Evolutionary conservation across 2,113 vertebrate species (phyloP).

Genomic region (Menidia beryllina): DNA sequence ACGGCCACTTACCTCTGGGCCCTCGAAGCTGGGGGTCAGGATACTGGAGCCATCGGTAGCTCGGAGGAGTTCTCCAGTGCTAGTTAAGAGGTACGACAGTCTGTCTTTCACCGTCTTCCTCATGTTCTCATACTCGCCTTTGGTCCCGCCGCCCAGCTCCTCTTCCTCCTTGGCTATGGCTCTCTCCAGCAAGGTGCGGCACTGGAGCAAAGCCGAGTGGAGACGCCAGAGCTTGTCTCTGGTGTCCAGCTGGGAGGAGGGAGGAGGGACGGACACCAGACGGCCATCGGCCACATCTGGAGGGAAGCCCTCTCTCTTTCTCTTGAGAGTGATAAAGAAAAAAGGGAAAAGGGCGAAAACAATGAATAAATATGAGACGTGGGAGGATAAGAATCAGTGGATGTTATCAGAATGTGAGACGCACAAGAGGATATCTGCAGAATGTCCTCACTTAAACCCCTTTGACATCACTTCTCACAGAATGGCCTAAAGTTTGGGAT

Average conservation of each 20-base stretch:
- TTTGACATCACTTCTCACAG: constrained; percentile 8
- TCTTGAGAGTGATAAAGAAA: constrained; percentile 56
- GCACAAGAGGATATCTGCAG: constrained; percentile 13
- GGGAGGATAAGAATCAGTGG: background rate
- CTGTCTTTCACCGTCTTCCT: constrained; percentile 70
- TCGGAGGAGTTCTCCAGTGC: constrained; percentile 69
- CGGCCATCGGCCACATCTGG: constrained; percentile 38
- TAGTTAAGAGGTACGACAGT: constrained; percentile 60
- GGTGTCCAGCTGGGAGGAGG: constrained; percentile 70
- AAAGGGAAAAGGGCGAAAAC: background rate
- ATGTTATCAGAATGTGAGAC: constrained; percentile 9
- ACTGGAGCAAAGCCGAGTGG: constrained; percentile 76
- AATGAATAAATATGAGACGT: constrained; percentile 3
- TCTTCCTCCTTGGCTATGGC: constrained; percentile 72
- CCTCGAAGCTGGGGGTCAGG: constrained; percentile 47
- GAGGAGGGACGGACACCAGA: constrained; percentile 72
- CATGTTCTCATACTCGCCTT: constrained; percentile 69
- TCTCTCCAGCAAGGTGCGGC: constrained; percentile 71
- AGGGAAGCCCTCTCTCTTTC: constrained; percentile 63
- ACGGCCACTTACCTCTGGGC: constrained; percentile 57
- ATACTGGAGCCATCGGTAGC: constrained; percentile 36
- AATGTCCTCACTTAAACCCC: constrained; percentile 26
- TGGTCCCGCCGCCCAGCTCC: constrained; percentile 49
- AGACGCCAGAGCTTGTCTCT: constrained; percentile 72
- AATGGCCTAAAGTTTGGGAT: background rate